These are phyloP conservation scores for Mythimna vitellina DNA, from an alignment of 2,888 invertebrate genomes.

Conservation along the genomic window DNA sequence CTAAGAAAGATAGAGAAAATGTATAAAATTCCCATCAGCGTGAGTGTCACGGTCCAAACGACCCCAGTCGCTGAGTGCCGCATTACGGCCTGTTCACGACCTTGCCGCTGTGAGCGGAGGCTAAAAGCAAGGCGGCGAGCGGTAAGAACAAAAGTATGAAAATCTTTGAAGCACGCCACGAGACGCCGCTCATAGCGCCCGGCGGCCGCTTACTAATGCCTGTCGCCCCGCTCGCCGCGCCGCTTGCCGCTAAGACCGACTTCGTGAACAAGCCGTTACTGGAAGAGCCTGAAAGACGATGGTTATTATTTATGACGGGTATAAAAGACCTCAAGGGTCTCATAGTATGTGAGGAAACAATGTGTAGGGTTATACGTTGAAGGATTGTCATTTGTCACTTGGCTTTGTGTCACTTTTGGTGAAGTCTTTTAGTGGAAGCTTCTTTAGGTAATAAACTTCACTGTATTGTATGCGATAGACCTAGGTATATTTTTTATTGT, in stretches of 20 bases:
- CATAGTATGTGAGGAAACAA: conserved; percentile 16
- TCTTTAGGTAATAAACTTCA: not conserved
- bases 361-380: conserved; percentile 15
- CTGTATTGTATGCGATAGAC: not conserved
- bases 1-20: conserved; percentile 13
- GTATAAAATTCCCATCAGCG: conserved; percentile 45
- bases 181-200: too few relatives aligned
- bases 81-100: conserved; percentile 20
- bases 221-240: too few relatives aligned
- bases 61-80: conserved; percentile 51
- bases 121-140: too few relatives aligned
- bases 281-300: conserved; percentile 30
- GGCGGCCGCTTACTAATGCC: too few relatives aligned
- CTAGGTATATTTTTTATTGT: too few relatives aligned
- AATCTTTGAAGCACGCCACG: too few relatives aligned
- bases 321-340: conserved; percentile 27
- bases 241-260: too few relatives aligned
- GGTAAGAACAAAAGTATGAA: too few relatives aligned
- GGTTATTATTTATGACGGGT: conserved; percentile 58
- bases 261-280: conserved; percentile 5
- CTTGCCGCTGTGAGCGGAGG: too few relatives aligned
- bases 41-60: conserved; percentile 43
- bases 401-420: not conserved
- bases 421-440: not conserved
- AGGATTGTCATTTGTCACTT: conserved; percentile 24